Percentiles rank a stretch among this genome's conserved stretches.
Evolutionary conservation across 2,797 vertebrate species (phyloP).

Genomic region (Enteromius fasciolatus): DNA sequence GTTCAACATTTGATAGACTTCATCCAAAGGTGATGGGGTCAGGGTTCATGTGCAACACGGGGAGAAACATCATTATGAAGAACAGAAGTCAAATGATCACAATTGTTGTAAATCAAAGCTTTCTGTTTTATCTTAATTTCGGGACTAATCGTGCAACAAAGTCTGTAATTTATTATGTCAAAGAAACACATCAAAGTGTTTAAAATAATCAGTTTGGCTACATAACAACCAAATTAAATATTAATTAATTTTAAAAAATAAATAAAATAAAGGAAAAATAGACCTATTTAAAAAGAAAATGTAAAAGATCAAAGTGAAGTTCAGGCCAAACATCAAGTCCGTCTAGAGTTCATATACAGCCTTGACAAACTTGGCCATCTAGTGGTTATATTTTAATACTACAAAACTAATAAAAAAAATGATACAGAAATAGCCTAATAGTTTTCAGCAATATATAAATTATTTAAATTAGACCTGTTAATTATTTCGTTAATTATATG

Average conservation of each 20-base stretch:
- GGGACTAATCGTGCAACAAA: not conserved
- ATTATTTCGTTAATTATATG: not conserved
- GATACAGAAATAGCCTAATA: not conserved
- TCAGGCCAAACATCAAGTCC: not conserved
- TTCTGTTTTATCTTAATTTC: not conserved
- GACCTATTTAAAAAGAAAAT: not conserved
- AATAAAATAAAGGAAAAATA: not conserved
- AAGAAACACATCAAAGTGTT: not conserved
- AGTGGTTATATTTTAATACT: constrained; percentile 3
- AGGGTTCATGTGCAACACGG: not conserved
- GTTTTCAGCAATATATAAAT: not conserved
- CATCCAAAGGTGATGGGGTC: not conserved
- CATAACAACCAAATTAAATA: not conserved
- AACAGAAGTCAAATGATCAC: not conserved
- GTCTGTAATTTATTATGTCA: not conserved
- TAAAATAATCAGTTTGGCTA: not conserved
- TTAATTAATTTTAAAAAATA: not conserved
- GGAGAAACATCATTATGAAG: not conserved
- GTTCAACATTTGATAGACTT: not conserved
- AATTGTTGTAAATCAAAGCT: not conserved
- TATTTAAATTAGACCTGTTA: not conserved
- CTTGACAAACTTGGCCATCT: constrained; percentile 17
- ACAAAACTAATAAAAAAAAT: not conserved
- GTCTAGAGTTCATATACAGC: not conserved
- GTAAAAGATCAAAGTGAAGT: not conserved